Conservation (phyloP, 2,113 vertebrate genomes). For the Oreocharis arfaki region DNA sequence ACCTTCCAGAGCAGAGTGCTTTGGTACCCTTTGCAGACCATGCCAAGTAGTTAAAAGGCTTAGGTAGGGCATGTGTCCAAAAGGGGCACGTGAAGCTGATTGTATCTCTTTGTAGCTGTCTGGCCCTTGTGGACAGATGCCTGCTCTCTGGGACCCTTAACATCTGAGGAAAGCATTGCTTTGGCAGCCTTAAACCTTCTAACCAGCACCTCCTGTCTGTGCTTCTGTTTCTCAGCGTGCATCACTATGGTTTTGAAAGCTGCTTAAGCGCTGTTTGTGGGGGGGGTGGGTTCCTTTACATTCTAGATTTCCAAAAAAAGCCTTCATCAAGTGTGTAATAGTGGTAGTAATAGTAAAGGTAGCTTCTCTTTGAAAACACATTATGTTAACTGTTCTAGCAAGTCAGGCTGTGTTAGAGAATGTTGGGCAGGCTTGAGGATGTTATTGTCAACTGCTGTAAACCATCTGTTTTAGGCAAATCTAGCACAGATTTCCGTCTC, state of each 20-base stretch:
- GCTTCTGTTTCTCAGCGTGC: background rate
- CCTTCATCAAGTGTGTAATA: background rate
- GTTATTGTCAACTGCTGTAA: background rate
- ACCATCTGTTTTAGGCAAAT: background rate
- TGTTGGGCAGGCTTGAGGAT: background rate
- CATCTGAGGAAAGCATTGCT: fast-evolving
- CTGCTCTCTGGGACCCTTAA: background rate
- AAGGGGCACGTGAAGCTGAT: background rate
- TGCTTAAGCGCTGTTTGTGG: background rate
- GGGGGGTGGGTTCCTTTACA: background rate
- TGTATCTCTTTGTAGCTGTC: background rate
- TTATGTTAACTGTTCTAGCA: background rate
- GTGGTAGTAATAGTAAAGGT: background rate
- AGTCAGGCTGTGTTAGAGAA: background rate
- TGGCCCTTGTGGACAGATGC: background rate
- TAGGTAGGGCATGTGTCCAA: background rate
- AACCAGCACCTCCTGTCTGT: background rate
- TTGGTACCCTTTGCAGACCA: background rate
- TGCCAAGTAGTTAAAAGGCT: background rate
- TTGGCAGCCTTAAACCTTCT: background rate
- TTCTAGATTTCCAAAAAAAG: background rate
- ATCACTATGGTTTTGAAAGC: background rate
- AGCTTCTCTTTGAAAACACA: background rate
- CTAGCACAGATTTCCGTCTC: background rate
- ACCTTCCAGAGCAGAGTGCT: background rate